phyloP scores from a whole-genome alignment of 2,113 vertebrate species.

The Bambusicola thoracicus region DNA sequence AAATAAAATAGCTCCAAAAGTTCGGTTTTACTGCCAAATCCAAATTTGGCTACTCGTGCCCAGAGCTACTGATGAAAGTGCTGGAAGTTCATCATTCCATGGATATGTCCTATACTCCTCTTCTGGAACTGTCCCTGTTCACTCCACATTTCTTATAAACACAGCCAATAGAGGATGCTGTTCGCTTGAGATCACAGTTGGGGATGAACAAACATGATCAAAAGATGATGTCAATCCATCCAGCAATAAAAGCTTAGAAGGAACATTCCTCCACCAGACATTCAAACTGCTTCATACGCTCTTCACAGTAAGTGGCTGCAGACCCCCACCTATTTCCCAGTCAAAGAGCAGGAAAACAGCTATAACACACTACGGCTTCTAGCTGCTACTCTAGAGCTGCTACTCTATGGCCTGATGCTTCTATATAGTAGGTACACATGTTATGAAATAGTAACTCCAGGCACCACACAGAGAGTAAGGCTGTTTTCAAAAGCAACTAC shows the following conservation, averaged over 20 bases:
- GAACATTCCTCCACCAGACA: background rate
- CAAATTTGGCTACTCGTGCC: background rate
- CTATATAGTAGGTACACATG: background rate
- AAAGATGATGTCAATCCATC: background rate
- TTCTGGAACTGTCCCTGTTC: background rate
- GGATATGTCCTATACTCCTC: background rate
- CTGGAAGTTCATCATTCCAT: background rate
- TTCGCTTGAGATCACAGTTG: background rate
- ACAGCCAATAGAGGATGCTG: background rate
- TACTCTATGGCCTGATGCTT: background rate
- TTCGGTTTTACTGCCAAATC: background rate
- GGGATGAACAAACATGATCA: background rate
- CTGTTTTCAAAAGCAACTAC: background rate
- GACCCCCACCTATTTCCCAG: background rate
- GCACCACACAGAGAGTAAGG: rapidly evolving
- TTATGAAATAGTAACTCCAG: background rate
- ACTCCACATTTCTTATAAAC: background rate
- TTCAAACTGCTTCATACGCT: background rate
- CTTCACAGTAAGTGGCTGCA: background rate
- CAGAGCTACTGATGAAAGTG: background rate
- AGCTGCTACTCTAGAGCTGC: background rate
- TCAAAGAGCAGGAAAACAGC: background rate
- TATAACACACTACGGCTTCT: background rate
- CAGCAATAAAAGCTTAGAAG: background rate
- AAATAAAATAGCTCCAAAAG: background rate